Percentiles rank a stretch among this genome's conserved stretches.
Conservation (phyloP, 2,113 vertebrate species). For the Cygnus atratus region DNA sequence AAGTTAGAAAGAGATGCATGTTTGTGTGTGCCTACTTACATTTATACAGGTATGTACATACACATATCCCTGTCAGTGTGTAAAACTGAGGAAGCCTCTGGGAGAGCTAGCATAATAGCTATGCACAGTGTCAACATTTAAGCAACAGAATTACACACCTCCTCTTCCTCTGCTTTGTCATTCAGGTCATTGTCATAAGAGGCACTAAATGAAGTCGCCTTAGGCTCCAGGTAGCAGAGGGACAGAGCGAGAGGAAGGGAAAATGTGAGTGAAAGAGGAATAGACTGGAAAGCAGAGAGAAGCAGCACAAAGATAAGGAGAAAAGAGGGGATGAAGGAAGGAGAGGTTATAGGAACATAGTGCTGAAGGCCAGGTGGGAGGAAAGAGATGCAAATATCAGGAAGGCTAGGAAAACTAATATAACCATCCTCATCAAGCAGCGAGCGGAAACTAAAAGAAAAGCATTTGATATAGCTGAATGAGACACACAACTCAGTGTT, state of each 20-base stretch:
- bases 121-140: conserved; percentile 54
- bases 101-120: conserved; percentile 23
- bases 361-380: conserved; percentile 75
- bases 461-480: conserved; percentile 70
- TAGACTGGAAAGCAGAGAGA: conserved; percentile 90
- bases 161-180: conserved; percentile 83
- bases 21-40: background rate
- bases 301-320: conserved; percentile 88
- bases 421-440: conserved; percentile 83
- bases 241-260: conserved; percentile 91
- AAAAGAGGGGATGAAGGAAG: conserved; percentile 87
- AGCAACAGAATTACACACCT: conserved; percentile 84
- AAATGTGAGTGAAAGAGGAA: conserved; percentile 86
- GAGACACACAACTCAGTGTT: conserved; percentile 58
- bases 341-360: conserved; percentile 77
- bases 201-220: conserved; percentile 72
- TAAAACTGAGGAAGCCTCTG: conserved; percentile 17
- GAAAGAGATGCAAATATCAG: conserved; percentile 80
- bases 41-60: background rate
- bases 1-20: background rate
- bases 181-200: conserved; percentile 73
- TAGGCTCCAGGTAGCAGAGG: conserved; percentile 90
- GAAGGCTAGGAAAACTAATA: conserved; percentile 81
- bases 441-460: conserved; percentile 66
- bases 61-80: background rate